Evolutionary conservation across 2,888 invertebrate genomes (phyloP).

Genomic region (Pycnomerus fuliginosus): DNA sequence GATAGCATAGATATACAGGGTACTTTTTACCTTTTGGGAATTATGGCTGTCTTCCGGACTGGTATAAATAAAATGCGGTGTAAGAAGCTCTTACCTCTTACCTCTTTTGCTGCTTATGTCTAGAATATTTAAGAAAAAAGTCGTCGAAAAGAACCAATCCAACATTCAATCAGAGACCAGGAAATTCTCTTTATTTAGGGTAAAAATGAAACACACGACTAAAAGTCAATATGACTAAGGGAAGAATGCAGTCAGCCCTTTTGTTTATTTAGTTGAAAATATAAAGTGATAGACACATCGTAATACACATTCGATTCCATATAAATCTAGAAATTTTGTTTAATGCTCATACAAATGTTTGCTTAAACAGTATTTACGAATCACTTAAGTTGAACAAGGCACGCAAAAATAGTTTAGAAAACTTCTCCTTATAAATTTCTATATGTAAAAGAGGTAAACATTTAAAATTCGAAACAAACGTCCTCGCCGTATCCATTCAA

Average conservation of each 20-base stretch:
- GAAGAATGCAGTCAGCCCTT: conserved; percentile 49
- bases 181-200: no score
- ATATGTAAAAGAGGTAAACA: conserved; percentile 37
- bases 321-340: conserved; percentile 49
- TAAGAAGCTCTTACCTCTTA: no score
- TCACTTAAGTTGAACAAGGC: conserved; percentile 50
- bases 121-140: no score
- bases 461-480: conserved; percentile 33
- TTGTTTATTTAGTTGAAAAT: conserved; percentile 51
- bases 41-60: no score
- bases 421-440: conserved; percentile 33
- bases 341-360: conserved; percentile 36
- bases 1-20: no score
- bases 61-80: no score
- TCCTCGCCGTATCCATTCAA: not conserved
- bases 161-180: no score
- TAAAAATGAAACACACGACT: conserved; percentile 36
- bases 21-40: no score
- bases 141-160: no score
- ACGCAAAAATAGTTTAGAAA: conserved; percentile 50
- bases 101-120: no score
- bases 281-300: conserved; percentile 50
- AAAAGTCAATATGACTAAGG: conserved; percentile 52
- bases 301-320: conserved; percentile 46
- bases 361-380: conserved; percentile 26